Evolutionary conservation across 2,888 invertebrate species (phyloP).

Genomic region (Graphium colonna): DNA sequence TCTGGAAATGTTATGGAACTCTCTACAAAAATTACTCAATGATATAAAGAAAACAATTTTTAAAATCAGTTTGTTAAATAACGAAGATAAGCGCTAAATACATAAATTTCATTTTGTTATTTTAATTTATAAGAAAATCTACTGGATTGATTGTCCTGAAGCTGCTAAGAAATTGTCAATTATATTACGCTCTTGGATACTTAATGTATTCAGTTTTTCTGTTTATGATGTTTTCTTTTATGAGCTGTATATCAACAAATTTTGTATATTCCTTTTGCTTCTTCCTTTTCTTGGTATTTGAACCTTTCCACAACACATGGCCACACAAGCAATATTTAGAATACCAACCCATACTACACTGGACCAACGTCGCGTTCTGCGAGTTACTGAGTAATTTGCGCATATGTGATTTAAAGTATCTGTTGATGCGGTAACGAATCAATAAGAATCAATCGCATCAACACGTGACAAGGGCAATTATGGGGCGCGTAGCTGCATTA

Average conservation of each 20-base stretch:
- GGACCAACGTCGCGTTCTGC: slow-evolving; percentile 22
- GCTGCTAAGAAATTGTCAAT: not conserved
- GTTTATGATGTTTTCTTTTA: slow-evolving; percentile 18
- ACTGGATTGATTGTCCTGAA: too few species aligned
- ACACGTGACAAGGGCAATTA: too few species aligned
- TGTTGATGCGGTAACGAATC: too few species aligned
- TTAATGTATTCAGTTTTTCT: not conserved
- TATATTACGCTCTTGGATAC: not conserved
- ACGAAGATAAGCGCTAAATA: too few species aligned
- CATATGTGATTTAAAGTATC: slow-evolving; percentile 21
- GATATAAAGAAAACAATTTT: too few species aligned
- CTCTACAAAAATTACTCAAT: too few species aligned
- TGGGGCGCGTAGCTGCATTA: too few species aligned
- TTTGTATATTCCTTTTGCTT: not conserved
- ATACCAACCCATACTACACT: slow-evolving; percentile 20
- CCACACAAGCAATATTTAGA: slow-evolving; percentile 19
- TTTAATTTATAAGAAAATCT: too few species aligned
- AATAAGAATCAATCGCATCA: too few species aligned
- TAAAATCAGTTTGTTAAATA: too few species aligned
- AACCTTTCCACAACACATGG: not conserved
- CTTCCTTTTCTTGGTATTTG: slow-evolving; percentile 8
- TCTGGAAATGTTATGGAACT: too few species aligned
- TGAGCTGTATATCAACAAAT: slow-evolving; percentile 16
- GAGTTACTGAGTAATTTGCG: slow-evolving; percentile 24
- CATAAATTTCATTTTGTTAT: too few species aligned